Conservation (phyloP, 2,797 vertebrate species). For the Spea hammondii region DNA sequence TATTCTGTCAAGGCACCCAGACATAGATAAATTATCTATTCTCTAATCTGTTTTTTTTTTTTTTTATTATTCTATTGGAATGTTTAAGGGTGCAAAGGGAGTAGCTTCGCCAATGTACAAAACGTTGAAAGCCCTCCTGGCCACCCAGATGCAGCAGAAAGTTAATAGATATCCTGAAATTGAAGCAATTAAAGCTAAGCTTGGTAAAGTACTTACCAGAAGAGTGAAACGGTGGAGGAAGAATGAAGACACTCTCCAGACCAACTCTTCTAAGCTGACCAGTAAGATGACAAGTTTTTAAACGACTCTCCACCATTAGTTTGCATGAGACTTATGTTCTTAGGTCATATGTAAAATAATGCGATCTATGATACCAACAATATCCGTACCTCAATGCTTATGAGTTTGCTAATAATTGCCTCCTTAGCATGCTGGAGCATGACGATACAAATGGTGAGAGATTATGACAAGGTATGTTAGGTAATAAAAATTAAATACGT, state of each 20-base stretch:
- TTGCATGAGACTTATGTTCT: no score
- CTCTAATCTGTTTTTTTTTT: neutral
- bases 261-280: conserved; percentile 4
- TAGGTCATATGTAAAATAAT: no score
- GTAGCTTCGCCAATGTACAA: conserved; percentile 58
- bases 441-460: no score
- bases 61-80: neutral
- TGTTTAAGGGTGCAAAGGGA: conserved; percentile 58
- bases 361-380: no score
- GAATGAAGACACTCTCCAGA: conserved; percentile 7
- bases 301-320: neutral
- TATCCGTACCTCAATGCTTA: no score
- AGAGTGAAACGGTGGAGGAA: conserved; percentile 54
- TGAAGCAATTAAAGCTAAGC: conserved; percentile 53
- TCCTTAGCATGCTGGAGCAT: no score
- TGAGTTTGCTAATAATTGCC: no score
- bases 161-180: conserved; percentile 58
- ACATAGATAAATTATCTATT: neutral
- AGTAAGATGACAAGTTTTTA: conserved; percentile 41
- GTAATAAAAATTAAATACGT: no score
- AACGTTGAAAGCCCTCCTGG: conserved; percentile 57
- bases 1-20: neutral
- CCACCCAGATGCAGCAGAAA: conserved; percentile 59
- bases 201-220: conserved; percentile 51
- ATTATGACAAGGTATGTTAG: no score